A percentile compares a stretch with the other conserved stretches of the same genome.
These are phyloP conservation scores for Phodopus roborovskii DNA, from an alignment of 2,113 vertebrate genomes.

Conservation along the genomic window DNA sequence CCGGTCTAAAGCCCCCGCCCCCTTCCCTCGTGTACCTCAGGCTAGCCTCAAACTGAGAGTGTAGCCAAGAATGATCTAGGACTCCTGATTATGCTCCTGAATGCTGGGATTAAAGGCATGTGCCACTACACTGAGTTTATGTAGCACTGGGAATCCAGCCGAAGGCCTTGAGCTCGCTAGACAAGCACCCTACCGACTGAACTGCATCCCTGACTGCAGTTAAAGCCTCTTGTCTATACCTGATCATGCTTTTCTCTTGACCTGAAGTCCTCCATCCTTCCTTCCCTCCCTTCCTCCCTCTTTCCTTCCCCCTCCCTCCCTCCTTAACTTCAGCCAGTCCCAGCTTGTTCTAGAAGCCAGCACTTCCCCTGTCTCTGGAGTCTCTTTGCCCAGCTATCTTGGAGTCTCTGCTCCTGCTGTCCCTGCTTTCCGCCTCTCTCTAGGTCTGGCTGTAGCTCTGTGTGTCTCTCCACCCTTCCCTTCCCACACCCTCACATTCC, in stretches of 20 bases:
- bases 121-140: too few species aligned
- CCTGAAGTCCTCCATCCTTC: not conserved
- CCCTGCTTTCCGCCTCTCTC: not conserved
- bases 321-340: too few species aligned
- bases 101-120: not conserved
- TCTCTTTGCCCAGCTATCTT: not conserved
- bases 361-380: not conserved
- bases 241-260: not conserved
- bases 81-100: not conserved
- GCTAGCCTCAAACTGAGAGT: too few species aligned
- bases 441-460: not conserved
- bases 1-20: not conserved
- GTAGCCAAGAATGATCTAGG: not conserved
- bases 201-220: not conserved
- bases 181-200: too few species aligned
- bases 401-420: not conserved
- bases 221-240: not conserved
- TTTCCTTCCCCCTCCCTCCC: not conserved
- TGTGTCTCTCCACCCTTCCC: not conserved
- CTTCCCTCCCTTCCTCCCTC: not conserved
- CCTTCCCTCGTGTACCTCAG: too few species aligned
- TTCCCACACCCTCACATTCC: not conserved
- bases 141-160: not conserved
- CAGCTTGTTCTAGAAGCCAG: not conserved
- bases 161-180: not conserved